Base-by-base conservation (phyloP, 2,888 invertebrate genomes). In the Crossocerus cetratus region DNA sequence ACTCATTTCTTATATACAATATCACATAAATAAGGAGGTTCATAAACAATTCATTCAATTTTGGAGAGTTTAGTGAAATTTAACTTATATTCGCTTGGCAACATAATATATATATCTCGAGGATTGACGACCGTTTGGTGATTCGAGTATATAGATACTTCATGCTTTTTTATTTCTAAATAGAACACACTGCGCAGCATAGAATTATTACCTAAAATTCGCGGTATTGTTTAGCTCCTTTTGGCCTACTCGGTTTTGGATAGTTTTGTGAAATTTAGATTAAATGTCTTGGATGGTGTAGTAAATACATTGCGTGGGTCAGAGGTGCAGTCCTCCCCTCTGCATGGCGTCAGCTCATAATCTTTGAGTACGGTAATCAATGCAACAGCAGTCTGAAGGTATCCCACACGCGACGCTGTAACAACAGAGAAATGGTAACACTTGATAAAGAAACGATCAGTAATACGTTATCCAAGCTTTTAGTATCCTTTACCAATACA, bases 371-470 rank as follows among this genome's bases (percentile, higher is more conserved):
- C 71, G 11, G 83, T 78, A 18, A 86, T 76, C 3, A 88, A 14
- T 22, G 81, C 87, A 16, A 87, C 82, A 8, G 77, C 63, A 2
- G 81, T 81, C 72, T 85, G 86, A 13, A 88, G 16, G 18, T 69
- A 62, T 16, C 87, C 88, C 1, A 85, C 65, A 13, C 87, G 77
- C 43, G 69, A 59, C 42, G 83, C 88, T 88, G 60, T 1, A 76
- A 69, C 14, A 13, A 20, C 49, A 4, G 49, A 20, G 16, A 2
- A 44, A 59, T 11, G 4, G 43, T 57, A n/a, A 21, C 45, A 45
- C 32, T 20, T 14, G 42, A 43, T 0, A n/a, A 20, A n/a, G n/a
- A n/a, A n/a, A n/a, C n/a, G n/a, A n/a, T n/a, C n/a, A n/a, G n/a
- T n/a, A n/a, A n/a, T n/a, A 23, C 3, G 11, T 3, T 16, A 61